Evolutionary conservation across 2,888 invertebrate genomes (phyloP).

Genomic region (Conomelus anceps): DNA sequence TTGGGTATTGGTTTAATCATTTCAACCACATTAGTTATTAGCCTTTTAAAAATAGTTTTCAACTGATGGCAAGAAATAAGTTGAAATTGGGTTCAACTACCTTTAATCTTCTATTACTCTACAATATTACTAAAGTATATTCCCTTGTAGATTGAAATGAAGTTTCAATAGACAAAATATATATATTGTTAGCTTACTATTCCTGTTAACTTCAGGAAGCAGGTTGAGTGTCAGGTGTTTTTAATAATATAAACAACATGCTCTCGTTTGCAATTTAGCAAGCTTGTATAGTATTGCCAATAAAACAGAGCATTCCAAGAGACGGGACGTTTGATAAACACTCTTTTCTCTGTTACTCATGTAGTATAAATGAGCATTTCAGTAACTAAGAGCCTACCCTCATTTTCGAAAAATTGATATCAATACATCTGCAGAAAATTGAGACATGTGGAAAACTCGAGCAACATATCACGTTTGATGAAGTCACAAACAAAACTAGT

Average conservation of each 20-base stretch:
- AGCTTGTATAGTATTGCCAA: not conserved
- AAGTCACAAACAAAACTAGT: not conserved
- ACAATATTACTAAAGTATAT: no score
- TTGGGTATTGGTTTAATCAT: no score
- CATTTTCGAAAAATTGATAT: not conserved
- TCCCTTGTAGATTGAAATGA: no score
- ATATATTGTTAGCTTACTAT: no score
- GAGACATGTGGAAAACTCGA: not conserved
- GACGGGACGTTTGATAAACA: not conserved
- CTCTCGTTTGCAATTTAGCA: not conserved
- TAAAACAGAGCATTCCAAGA: not conserved
- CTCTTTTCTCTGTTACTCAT: not conserved
- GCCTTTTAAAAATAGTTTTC: no score
- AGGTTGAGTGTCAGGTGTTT: not conserved
- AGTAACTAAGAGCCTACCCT: not conserved
- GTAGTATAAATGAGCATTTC: not conserved
- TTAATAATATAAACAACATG: not conserved
- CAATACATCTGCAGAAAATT: not conserved
- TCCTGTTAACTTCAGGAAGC: not conserved
- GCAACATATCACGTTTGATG: not conserved
- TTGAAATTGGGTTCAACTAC: no score
- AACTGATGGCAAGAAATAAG: no score
- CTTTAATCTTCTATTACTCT: no score
- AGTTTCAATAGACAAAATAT: no score
- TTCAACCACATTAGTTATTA: no score